Conservation (phyloP, 1,140 invertebrate genomes). For the Melanaphis sacchari region DNA sequence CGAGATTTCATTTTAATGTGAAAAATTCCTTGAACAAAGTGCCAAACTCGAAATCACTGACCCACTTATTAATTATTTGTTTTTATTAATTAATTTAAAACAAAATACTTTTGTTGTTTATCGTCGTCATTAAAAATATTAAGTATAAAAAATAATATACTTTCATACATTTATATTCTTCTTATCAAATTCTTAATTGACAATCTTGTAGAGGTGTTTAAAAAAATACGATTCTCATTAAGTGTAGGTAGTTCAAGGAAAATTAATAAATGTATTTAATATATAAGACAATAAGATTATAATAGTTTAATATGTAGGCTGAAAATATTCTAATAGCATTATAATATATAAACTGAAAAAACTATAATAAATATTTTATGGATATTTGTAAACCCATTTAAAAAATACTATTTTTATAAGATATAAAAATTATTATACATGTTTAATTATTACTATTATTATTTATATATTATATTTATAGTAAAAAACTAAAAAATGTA, state of each 20-base stretch:
- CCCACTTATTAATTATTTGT: slow-evolving; percentile 25
- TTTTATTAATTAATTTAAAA: slow-evolving; percentile 1
- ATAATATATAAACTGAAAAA: background rate
- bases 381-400: background rate
- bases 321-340: too few relatives aligned
- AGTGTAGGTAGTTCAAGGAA: slow-evolving; percentile 20
- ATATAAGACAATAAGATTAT: background rate
- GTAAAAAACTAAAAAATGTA: background rate
- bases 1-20: background rate
- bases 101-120: background rate
- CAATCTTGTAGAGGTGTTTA: background rate
- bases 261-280: background rate
- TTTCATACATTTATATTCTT: background rate
- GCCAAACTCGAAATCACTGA: slow-evolving; percentile 14
- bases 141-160: background rate
- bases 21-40: slow-evolving; percentile 20
- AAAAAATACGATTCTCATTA: background rate
- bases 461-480: background rate
- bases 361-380: background rate
- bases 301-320: background rate
- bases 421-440: background rate
- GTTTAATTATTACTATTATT: too few relatives aligned
- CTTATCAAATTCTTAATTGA: background rate
- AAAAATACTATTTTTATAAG: background rate
- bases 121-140: background rate